A percentile compares a stretch with the other conserved stretches of the same genome.
Evolutionary conservation across 2,888 invertebrate genomes (phyloP).

Genomic region (Acleris sparsana): DNA sequence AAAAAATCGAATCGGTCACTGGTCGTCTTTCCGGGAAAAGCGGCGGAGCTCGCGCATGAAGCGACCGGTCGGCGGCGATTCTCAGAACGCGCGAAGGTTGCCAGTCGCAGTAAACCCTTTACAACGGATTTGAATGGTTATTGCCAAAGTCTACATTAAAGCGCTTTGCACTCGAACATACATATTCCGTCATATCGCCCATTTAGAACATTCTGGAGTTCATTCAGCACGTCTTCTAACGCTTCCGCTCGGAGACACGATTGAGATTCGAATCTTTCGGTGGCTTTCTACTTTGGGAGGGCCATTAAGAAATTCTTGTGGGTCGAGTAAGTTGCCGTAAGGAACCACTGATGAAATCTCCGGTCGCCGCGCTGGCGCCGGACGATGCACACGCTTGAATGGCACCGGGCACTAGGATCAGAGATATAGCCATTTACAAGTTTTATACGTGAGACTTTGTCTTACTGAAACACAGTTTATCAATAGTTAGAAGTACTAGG

Average conservation of each 20-base stretch:
- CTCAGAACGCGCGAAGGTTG: constrained; percentile 73
- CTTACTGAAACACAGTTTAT: too few relatives aligned
- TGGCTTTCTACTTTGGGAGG: constrained; percentile 47
- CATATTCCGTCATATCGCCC: constrained; percentile 53
- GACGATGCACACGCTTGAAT: constrained; percentile 15
- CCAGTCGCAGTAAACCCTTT: constrained; percentile 54
- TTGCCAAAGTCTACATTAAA: constrained; percentile 63
- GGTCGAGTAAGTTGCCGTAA: constrained; percentile 36
- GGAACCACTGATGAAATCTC: constrained; percentile 33
- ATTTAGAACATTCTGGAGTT: constrained; percentile 41
- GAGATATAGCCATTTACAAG: too few relatives aligned
- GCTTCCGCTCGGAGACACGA: constrained; percentile 39
- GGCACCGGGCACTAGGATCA: constrained; percentile 44
- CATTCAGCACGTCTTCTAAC: constrained; percentile 9
- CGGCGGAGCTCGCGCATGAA: constrained; percentile 43
- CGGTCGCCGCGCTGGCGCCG: constrained; percentile 39
- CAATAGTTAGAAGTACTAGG: too few relatives aligned
- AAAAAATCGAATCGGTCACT: constrained; percentile 71
- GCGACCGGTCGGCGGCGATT: constrained; percentile 65
- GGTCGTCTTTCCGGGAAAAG: constrained; percentile 67
- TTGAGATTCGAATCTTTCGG: constrained; percentile 49
- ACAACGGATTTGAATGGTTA: constrained; percentile 65
- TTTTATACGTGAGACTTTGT: too few relatives aligned
- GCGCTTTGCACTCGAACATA: constrained; percentile 46
- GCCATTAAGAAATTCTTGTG: constrained; percentile 56